Percentiles rank a stretch among this genome's conserved stretches.
These are phyloP conservation scores for Salvelinus alpinus DNA, from an alignment of 2,113 vertebrate genomes.

Conservation along the genomic window DNA sequence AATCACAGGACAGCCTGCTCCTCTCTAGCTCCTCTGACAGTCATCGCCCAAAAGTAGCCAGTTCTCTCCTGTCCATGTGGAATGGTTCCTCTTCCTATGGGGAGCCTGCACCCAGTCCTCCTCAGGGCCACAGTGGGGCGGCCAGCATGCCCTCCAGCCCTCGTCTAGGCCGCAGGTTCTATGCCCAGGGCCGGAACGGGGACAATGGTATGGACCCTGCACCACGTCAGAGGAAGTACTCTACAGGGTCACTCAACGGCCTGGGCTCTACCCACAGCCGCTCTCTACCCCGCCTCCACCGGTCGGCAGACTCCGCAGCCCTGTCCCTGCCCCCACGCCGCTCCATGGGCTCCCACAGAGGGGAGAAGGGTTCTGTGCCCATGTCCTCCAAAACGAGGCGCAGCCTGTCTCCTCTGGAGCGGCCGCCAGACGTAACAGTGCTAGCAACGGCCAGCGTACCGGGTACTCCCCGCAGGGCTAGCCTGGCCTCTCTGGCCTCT, in stretches of 20 bases:
- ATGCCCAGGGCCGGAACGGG: conserved; percentile 44
- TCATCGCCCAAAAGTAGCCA: conserved; percentile 56
- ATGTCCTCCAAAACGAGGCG: conserved; percentile 56
- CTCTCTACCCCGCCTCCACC: conserved; percentile 88
- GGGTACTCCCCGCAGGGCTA: conserved; percentile 86
- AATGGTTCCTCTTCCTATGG: conserved; percentile 66
- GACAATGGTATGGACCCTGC: conserved; percentile 12
- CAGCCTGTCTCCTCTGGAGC: conserved; percentile 30
- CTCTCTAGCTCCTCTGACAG: conserved; percentile 70
- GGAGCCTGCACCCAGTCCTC: conserved; percentile 56
- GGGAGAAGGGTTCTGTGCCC: conserved; percentile 69
- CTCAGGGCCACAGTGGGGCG: conserved; percentile 60
- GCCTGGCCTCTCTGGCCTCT: conserved; percentile 83
- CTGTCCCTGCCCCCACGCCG: conserved; percentile 19
- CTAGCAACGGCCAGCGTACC: conserved; percentile 70
- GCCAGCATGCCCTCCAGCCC: conserved; percentile 96
- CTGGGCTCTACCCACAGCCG: conserved; percentile 87
- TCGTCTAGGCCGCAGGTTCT: conserved; percentile 83
- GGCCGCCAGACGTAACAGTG: conserved; percentile 80
- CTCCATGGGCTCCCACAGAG: conserved; percentile 47
- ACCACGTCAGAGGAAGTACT: conserved; percentile 80
- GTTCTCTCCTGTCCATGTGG: conserved; percentile 80
- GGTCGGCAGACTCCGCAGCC: conserved; percentile 65
- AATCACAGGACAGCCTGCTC: conserved; percentile 83
- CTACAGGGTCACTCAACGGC: conserved; percentile 81